Evolutionary conservation across 53 echinoderm and acorn worm species (phyloP), one percentile per base, ranked within the genome.

Genomic region (Echinometra lucunter): DNA sequence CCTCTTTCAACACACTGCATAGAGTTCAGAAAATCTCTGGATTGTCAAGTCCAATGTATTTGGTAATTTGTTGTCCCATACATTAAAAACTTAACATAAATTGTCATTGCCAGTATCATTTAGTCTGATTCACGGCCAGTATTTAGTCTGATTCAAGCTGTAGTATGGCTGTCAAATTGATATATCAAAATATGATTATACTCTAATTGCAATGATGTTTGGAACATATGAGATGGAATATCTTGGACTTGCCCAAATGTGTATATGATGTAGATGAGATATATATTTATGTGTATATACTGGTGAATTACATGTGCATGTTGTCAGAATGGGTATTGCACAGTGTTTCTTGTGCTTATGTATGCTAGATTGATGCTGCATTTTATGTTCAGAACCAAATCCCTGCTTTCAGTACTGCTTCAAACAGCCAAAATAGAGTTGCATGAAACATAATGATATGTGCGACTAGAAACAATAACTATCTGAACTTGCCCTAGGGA

Each of bases 1-100:
- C 25, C 97, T 98, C 80, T 98, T 94, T 57, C 78, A 93, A 57
- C 93, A 93, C 56, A 57, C 23, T 1, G 37, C 75, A 37, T 75
- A n/a, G 88, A 19, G 3, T 19, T 42, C 42, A 21, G 40, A 78
- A 4, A 40, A 42, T 78, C 78, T 4, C 12, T 30, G 69, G 34
- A 69, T n/a, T n/a, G n/a, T n/a, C n/a, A n/a, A n/a, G n/a, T n/a
- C n/a, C n/a, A n/a, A n/a, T n/a, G n/a, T n/a, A n/a, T n/a, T n/a
- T n/a, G n/a, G n/a, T n/a, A n/a, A n/a, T n/a, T 57, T 57, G 57
- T 57, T 53, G 53, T 6, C 53, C 53, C 53, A 53, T 53, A 6
- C 9, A 53, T n/a, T n/a, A n/a, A n/a, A 53, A 53, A 53, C n/a
- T n/a, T n/a, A 53, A 53, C 5, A 53, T 6, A 53, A 53, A 53